Conservation (phyloP, 2,888 invertebrate species). For the Himalopsyche anomala region DNA sequence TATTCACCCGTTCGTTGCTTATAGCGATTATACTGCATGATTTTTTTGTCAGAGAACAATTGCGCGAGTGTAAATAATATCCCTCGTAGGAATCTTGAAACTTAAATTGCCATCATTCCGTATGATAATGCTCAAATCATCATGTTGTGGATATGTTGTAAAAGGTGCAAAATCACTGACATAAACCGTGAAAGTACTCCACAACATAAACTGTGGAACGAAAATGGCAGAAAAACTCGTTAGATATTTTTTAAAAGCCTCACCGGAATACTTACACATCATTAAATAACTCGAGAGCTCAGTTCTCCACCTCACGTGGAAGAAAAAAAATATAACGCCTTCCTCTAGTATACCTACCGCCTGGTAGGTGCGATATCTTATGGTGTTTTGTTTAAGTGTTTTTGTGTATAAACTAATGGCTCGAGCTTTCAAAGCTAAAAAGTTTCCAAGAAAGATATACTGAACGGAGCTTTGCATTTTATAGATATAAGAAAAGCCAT, state of each 20-base stretch:
- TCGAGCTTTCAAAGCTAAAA: conserved; percentile 10
- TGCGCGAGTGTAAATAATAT: not conserved
- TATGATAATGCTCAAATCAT: not conserved
- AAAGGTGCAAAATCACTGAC: conserved; percentile 24
- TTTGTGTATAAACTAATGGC: conserved; percentile 35
- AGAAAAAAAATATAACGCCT: conserved; percentile 13
- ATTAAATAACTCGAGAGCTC: conserved; percentile 36
- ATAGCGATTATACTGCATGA: too few relatives aligned
- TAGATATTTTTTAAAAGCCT: conserved; percentile 41
- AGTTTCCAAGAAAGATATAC: conserved; percentile 1
- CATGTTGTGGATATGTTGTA: not conserved
- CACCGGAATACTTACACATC: conserved; percentile 42
- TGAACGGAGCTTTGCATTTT: too few relatives aligned
- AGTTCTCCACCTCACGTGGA: conserved; percentile 21
- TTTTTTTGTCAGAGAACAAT: too few relatives aligned
- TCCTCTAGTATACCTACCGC: not conserved
- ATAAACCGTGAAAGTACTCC: conserved; percentile 36
- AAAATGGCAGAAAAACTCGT: conserved; percentile 39
- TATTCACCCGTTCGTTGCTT: too few relatives aligned
- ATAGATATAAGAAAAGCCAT: too few relatives aligned
- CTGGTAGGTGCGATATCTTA: conserved; percentile 32
- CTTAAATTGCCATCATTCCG: not conserved
- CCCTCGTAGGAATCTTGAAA: not conserved
- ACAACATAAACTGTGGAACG: conserved; percentile 22
- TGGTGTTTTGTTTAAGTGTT: conserved; percentile 42